Percentiles rank a stretch among this genome's conserved stretches.
These are phyloP conservation scores for Pomacea maculata DNA, from an alignment of 1,140 invertebrate genomes.

Conservation along the genomic window DNA sequence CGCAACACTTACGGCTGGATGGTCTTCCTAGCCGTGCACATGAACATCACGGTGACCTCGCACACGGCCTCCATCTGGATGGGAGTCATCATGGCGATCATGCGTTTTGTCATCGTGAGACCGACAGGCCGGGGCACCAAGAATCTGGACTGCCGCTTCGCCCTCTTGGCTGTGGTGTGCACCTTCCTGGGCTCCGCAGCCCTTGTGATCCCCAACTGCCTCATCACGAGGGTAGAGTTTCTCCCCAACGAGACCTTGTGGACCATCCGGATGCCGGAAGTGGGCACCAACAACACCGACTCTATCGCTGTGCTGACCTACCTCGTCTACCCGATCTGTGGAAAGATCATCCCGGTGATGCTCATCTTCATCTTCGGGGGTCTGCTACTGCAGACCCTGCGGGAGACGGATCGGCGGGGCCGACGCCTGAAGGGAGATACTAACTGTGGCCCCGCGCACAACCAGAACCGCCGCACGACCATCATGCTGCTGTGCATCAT, in stretches of 20 bases:
- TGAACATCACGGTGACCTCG: constrained; percentile 78
- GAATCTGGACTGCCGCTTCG: constrained; percentile 79
- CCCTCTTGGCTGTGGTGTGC: constrained; percentile 75
- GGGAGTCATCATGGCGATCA: constrained; percentile 86
- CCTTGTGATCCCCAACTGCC: constrained; percentile 80
- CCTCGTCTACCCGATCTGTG: constrained; percentile 56
- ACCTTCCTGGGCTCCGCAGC: constrained; percentile 79
- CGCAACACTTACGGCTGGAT: constrained; percentile 70
- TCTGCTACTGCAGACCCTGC: constrained; percentile 65
- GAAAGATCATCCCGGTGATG: constrained; percentile 66
- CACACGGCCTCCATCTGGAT: constrained; percentile 95
- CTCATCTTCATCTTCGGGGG: constrained; percentile 67
- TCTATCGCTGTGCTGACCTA: constrained; percentile 44
- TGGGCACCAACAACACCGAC: constrained; percentile 34
- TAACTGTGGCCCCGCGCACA: constrained; percentile 65
- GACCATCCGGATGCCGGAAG: constrained; percentile 30
- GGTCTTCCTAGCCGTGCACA: constrained; percentile 53
- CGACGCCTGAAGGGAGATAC: constrained; percentile 48
- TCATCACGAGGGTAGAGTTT: constrained; percentile 57
- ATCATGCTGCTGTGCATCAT: constrained; percentile 57
- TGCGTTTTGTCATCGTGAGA: constrained; percentile 73
- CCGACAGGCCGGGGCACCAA: constrained; percentile 76
- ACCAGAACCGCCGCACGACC: constrained; percentile 74
- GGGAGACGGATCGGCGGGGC: constrained; percentile 60
- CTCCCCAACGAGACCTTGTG: constrained; percentile 21